Evolutionary conservation across 2,888 invertebrate genomes (phyloP).

Genomic region (Tiliacea aurago): DNA sequence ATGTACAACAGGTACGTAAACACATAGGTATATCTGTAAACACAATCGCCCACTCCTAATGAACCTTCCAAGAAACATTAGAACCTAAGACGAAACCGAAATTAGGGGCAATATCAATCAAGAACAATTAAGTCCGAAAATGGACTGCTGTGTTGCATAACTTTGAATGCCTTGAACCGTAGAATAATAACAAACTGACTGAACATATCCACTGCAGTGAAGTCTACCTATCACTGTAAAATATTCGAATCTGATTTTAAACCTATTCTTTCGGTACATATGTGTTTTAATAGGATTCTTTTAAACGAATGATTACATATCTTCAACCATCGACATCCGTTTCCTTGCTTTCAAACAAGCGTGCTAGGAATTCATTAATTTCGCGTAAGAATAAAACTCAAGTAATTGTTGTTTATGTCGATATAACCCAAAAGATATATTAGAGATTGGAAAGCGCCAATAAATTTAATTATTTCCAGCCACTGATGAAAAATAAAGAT

Average conservation of each 20-base stretch:
- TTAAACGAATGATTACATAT: not conserved
- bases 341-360: constrained; percentile 12
- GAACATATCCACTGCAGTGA: not conserved
- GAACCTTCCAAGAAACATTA: constrained; percentile 6
- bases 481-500: constrained; percentile 35
- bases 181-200: constrained; percentile 8
- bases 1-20: constrained; percentile 99
- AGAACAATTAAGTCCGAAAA: constrained; percentile 19
- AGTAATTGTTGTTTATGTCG: constrained; percentile 27
- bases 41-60: constrained; percentile 6
- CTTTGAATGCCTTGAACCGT: not conserved
- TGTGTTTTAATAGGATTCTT: not conserved
- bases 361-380: constrained; percentile 20
- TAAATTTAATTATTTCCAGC: constrained; percentile 42
- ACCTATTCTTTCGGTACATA: not conserved
- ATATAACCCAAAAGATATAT: constrained; percentile 28
- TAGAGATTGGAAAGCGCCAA: constrained; percentile 41
- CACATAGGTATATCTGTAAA: not conserved
- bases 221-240: not conserved
- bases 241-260: not conserved
- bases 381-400: constrained; percentile 13
- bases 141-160: constrained; percentile 20
- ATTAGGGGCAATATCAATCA: constrained; percentile 40
- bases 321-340: not conserved
- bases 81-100: constrained; percentile 17